A percentile compares a stretch with the other conserved stretches of the same genome.
These are phyloP conservation scores for Pyrocoelia pectoralis DNA, from an alignment of 2,888 invertebrate species.

Conservation along the genomic window DNA sequence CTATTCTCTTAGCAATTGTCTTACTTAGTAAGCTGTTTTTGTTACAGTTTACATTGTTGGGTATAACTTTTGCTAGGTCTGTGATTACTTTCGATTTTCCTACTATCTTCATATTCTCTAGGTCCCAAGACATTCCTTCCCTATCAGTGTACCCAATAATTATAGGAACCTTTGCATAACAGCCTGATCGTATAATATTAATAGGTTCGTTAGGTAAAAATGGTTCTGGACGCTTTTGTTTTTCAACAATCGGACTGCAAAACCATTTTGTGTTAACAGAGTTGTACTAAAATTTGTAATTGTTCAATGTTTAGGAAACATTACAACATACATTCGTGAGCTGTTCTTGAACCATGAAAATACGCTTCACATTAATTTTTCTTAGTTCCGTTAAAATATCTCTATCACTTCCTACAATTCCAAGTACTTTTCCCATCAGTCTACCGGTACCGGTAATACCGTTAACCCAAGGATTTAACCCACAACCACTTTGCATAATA, in stretches of 20 bases:
- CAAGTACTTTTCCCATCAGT: conserved; percentile 16
- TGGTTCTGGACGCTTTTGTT: conserved; percentile 32
- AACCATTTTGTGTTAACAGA: conserved; percentile 22
- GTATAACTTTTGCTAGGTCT: conserved; percentile 21
- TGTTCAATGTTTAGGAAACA: not conserved
- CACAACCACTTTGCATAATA: conserved; percentile 52
- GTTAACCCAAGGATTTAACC: conserved; percentile 48
- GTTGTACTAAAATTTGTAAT: conserved; percentile 14
- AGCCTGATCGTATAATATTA: conserved; percentile 49
- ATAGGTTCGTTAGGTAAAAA: conserved; percentile 50
- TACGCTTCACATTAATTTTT: conserved; percentile 19
- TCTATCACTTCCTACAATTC: conserved; percentile 45
- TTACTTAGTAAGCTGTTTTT: conserved; percentile 18
- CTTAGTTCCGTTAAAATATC: conserved; percentile 55
- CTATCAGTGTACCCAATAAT: conserved; percentile 32
- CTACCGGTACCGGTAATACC: conserved; percentile 19
- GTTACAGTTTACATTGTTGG: conserved; percentile 22
- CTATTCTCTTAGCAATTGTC: conserved; percentile 26
- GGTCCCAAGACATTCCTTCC: conserved; percentile 34
- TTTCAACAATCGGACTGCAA: conserved; percentile 42
- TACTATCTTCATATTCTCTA: conserved; percentile 17
- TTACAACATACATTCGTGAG: conserved; percentile 33
- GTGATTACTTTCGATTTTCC: conserved; percentile 23
- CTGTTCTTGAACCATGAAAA: conserved; percentile 34
- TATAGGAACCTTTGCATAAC: conserved; percentile 34